Percentiles rank a stretch among this genome's conserved stretches.
Conservation (phyloP, 64 coral and sea anemone genomes). For the Montipora cactus region DNA sequence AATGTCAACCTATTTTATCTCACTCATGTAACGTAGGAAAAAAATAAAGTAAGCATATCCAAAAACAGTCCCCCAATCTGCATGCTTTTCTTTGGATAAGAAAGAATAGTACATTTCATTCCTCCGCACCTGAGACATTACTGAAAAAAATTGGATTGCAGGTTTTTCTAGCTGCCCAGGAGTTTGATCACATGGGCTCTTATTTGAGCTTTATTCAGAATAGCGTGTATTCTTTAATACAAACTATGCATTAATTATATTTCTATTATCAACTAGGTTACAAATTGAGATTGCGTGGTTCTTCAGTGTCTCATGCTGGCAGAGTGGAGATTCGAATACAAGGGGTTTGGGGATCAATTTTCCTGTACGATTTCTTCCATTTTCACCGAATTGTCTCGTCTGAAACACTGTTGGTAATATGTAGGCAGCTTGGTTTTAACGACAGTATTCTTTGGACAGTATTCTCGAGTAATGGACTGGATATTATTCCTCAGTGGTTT, state of each 20-base stretch:
- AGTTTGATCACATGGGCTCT: background rate
- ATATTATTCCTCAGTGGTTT: background rate
- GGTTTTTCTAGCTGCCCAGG: too few relatives aligned
- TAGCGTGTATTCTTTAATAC: background rate
- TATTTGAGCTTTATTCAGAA: background rate
- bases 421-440: background rate
- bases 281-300: background rate
- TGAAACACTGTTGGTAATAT: background rate
- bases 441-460: background rate
- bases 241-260: background rate
- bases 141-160: too few relatives aligned
- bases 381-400: background rate
- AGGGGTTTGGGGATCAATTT: background rate
- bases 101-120: too few relatives aligned
- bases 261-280: background rate
- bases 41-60: too few relatives aligned
- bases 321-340: conserved; percentile 5
- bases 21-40: too few relatives aligned
- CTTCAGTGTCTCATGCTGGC: background rate
- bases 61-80: too few relatives aligned
- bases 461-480: background rate
- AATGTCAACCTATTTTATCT: too few relatives aligned
- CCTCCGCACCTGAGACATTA: too few relatives aligned
- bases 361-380: fast-evolving
- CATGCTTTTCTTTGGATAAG: too few relatives aligned